A percentile compares a stretch with the other conserved stretches of the same genome.
Conservation (phyloP, 2,888 invertebrate genomes). For the Trichopria drosophilae region DNA sequence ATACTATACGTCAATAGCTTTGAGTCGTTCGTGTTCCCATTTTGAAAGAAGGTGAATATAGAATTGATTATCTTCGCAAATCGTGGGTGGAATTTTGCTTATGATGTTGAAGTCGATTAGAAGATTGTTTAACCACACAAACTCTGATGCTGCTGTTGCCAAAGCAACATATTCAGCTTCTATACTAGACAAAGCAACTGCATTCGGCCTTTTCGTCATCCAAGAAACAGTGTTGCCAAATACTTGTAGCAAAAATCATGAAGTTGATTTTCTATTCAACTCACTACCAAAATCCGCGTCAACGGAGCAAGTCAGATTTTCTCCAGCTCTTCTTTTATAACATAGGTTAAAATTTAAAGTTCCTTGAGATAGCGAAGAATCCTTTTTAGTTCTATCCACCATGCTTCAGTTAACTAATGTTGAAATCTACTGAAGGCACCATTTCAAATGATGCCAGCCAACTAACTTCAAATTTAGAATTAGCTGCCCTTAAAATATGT, state of each 20-base stretch:
- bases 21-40: constrained; percentile 37
- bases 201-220: constrained; percentile 44
- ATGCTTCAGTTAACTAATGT: constrained; percentile 22
- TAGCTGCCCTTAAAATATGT: no score
- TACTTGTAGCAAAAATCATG: constrained; percentile 41
- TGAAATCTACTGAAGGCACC: constrained; percentile 29
- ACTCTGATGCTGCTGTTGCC: constrained; percentile 38
- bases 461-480: no score
- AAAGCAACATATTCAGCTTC: constrained; percentile 50
- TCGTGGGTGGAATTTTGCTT: constrained; percentile 9
- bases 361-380: constrained; percentile 32
- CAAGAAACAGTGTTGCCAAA: constrained; percentile 43
- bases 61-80: constrained; percentile 37
- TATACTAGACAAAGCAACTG: constrained; percentile 45
- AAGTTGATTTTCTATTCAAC: constrained; percentile 39
- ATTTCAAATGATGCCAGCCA: no score
- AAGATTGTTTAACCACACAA: constrained; percentile 41
- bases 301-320: constrained; percentile 1
- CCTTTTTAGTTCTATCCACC: constrained; percentile 35
- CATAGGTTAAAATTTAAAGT: constrained; percentile 2
- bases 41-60: constrained; percentile 34
- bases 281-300: constrained; percentile 15
- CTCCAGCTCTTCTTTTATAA: neutral
- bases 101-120: constrained; percentile 34
- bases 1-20: constrained; percentile 34